Percentiles rank a stretch among this genome's conserved stretches.
Evolutionary conservation across 1,140 invertebrate genomes (phyloP).

Genomic region (Brachionus rubens): DNA sequence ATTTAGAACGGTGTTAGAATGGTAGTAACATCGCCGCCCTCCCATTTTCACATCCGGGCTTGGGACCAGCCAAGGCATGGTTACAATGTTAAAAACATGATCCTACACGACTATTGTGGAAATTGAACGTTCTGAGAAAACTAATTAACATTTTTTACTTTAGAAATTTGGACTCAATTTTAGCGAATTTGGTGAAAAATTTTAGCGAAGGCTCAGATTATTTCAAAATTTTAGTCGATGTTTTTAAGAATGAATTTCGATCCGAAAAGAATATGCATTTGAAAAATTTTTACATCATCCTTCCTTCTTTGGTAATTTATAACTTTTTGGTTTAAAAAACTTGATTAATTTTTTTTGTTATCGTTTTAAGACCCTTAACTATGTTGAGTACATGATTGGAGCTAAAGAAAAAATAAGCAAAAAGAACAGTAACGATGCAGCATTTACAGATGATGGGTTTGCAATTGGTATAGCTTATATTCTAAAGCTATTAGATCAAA

Average conservation of each 20-base stretch:
- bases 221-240: constrained; percentile 87
- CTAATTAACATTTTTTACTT: constrained; percentile 45
- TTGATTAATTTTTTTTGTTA: constrained; percentile 47
- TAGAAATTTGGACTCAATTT: constrained; percentile 71
- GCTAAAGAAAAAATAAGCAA: constrained; percentile 85
- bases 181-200: constrained; percentile 75
- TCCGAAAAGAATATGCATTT: constrained; percentile 82
- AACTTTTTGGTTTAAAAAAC: not conserved
- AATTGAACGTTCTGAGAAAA: too few relatives aligned
- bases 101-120: too few relatives aligned
- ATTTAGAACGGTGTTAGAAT: too few relatives aligned
- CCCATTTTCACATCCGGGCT: too few relatives aligned
- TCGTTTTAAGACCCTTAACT: constrained; percentile 77
- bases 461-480: constrained; percentile 84
- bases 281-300: constrained; percentile 85
- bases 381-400: constrained; percentile 83
- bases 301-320: constrained; percentile 72
- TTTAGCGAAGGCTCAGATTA: constrained; percentile 90
- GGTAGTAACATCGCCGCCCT: too few relatives aligned
- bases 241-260: constrained; percentile 82
- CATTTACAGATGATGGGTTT: constrained; percentile 97
- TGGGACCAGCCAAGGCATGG: too few relatives aligned
- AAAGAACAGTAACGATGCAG: constrained; percentile 73
- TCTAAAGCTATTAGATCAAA: constrained; percentile 67
- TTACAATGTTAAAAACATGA: too few relatives aligned